These are phyloP conservation scores for Poicephalus meyeri DNA, from an alignment of 2,113 vertebrate genomes.

Conservation along the genomic window DNA sequence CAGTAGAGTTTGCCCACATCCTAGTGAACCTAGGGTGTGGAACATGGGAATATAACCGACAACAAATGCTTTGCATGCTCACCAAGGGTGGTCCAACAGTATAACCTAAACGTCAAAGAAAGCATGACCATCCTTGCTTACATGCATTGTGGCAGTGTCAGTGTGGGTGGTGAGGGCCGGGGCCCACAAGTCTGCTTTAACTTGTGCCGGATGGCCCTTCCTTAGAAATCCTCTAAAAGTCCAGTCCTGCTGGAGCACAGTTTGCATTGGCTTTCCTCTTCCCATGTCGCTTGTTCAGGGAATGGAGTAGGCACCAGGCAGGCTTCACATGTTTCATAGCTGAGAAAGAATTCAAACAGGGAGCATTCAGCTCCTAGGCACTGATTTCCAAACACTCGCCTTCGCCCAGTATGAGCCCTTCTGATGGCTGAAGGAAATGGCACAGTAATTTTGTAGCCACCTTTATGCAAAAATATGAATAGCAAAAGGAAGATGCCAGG, in stretches of 20 bases:
- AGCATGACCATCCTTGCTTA: not conserved
- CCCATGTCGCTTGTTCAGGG: not conserved
- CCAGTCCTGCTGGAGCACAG: not conserved
- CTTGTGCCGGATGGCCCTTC: not conserved
- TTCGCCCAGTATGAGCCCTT: not conserved
- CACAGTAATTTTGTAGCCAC: not conserved
- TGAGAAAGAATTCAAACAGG: constrained; percentile 5
- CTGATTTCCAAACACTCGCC: not conserved
- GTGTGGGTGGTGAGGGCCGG: accelerated
- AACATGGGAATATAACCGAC: accelerated
- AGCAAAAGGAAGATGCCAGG: not conserved
- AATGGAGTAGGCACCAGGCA: not conserved
- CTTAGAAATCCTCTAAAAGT: not conserved
- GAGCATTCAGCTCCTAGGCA: not conserved
- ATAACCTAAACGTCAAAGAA: not conserved
- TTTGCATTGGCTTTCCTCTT: not conserved
- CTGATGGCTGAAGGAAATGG: not conserved
- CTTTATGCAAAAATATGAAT: not conserved
- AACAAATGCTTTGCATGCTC: not conserved
- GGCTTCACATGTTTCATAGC: not conserved
- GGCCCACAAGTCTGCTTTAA: not conserved
- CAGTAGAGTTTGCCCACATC: not conserved
- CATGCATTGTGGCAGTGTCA: not conserved
- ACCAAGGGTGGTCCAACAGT: not conserved
- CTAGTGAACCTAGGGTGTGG: not conserved